Percentiles rank a stretch among this genome's conserved stretches.
These are phyloP conservation scores for Hozukius guyotensis DNA, from an alignment of 2,797 vertebrate species.

Conservation along the genomic window DNA sequence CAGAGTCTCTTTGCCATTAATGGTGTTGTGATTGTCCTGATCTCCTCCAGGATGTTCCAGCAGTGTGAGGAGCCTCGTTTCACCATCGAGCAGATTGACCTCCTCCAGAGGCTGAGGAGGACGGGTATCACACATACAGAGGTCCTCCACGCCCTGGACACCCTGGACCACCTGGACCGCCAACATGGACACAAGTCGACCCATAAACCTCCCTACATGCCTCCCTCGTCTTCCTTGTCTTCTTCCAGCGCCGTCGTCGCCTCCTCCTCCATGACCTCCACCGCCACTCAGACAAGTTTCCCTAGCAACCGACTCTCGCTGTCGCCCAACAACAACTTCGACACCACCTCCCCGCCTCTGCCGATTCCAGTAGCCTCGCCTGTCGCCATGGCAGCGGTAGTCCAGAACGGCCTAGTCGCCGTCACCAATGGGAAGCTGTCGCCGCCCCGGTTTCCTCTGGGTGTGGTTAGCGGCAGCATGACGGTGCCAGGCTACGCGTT, in stretches of 20 bases:
- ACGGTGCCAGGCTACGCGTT: slow-evolving; percentile 85
- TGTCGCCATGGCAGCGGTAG: slow-evolving; percentile 70
- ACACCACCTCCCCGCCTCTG: slow-evolving; percentile 85
- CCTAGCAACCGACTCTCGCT: slow-evolving; percentile 88
- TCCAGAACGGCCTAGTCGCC: slow-evolving; percentile 88
- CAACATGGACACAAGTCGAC: slow-evolving; percentile 92
- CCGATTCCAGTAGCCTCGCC: slow-evolving; percentile 81
- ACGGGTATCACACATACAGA: slow-evolving; percentile 95
- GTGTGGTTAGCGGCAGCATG: slow-evolving; percentile 79
- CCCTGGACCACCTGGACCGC: slow-evolving; percentile 94
- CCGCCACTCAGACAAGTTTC: slow-evolving; percentile 92
- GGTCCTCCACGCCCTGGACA: slow-evolving; percentile 96
- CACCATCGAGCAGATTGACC: slow-evolving; percentile 99
- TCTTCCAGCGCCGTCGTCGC: slow-evolving; percentile 51
- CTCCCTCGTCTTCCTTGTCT: slow-evolving; percentile 62
- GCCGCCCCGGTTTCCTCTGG: slow-evolving; percentile 90
- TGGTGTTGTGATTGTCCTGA: background rate
- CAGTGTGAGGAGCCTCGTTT: slow-evolving; percentile 98
- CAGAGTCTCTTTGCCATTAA: background rate
- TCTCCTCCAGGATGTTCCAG: slow-evolving; percentile 91
- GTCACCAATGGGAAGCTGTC: slow-evolving; percentile 95
- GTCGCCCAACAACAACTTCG: slow-evolving; percentile 91
- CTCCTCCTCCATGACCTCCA: slow-evolving; percentile 88
- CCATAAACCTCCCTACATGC: slow-evolving; percentile 83
- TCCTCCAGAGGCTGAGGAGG: slow-evolving; percentile 94